Evolutionary conservation across 2,888 invertebrate genomes (phyloP).

Genomic region (Nipponacmea schrenckii): DNA sequence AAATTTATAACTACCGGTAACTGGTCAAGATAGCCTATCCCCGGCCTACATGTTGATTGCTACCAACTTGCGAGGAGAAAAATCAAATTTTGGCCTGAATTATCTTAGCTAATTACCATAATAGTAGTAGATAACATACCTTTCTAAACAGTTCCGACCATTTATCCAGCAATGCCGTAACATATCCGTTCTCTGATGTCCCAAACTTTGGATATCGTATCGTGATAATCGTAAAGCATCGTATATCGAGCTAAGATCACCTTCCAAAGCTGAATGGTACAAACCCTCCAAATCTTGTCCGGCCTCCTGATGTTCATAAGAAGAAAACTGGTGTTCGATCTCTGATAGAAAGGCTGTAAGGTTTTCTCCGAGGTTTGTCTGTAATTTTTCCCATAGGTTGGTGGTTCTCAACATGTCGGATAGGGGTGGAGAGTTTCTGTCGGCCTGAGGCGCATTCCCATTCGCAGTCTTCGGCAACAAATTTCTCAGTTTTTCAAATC

Average conservation of each 20-base stretch:
- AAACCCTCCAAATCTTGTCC: neutral
- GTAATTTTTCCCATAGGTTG: neutral
- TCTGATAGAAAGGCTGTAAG: neutral
- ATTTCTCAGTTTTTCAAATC: constrained; percentile 8
- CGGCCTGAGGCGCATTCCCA: neutral
- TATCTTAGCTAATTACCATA: too few relatives aligned
- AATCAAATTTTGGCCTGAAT: too few relatives aligned
- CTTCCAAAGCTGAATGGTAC: neutral
- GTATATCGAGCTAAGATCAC: neutral
- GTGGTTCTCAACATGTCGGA: constrained; percentile 1
- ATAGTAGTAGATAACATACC: too few relatives aligned
- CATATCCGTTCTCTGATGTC: neutral
- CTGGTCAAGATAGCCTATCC: too few relatives aligned
- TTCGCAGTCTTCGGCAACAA: neutral
- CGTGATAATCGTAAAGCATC: neutral
- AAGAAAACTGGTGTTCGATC: neutral
- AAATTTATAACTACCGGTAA: too few relatives aligned
- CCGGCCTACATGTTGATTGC: too few relatives aligned
- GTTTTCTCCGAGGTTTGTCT: neutral
- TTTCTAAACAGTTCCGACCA: neutral
- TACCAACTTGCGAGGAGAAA: too few relatives aligned
- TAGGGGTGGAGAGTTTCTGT: neutral
- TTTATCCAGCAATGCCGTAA: neutral
- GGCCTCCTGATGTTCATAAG: neutral
- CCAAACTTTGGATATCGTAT: neutral